These are phyloP conservation scores for Parasteatoda tepidariorum DNA, from an alignment of 1,140 invertebrate genomes.

Conservation along the genomic window DNA sequence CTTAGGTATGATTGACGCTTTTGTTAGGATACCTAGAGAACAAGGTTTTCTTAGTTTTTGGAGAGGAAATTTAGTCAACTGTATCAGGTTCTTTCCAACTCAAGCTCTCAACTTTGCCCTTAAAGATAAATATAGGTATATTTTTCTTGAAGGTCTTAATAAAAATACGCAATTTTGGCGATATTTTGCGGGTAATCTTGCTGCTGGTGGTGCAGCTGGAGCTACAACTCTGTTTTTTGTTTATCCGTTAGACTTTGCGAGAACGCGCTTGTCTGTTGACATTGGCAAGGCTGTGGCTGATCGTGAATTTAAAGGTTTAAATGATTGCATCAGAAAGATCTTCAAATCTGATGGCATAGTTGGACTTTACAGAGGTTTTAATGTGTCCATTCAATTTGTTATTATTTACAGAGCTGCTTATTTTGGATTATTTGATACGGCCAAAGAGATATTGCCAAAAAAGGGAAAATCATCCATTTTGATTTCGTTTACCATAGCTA, in stretches of 20 bases:
- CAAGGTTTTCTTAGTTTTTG: constrained; percentile 90
- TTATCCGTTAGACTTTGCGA: constrained; percentile 93
- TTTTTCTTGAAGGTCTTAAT: constrained; percentile 85
- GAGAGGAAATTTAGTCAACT: constrained; percentile 95
- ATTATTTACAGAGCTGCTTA: constrained; percentile 81
- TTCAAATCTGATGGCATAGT: constrained; percentile 86
- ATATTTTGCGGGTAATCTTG: constrained; percentile 88
- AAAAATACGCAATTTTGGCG: constrained; percentile 89
- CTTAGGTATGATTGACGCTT: constrained; percentile 85
- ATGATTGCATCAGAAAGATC: constrained; percentile 88
- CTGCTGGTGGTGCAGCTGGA: constrained; percentile 93
- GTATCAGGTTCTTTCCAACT: constrained; percentile 93
- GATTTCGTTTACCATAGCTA: constrained; percentile 87
- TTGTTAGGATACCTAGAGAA: constrained; percentile 87
- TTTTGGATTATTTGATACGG: constrained; percentile 96
- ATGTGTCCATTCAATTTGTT: constrained; percentile 87
- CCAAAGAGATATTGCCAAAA: constrained; percentile 86
- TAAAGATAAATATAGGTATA: constrained; percentile 77
- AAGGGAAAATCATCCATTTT: constrained; percentile 85
- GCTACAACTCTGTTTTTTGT: constrained; percentile 94
- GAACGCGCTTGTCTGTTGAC: constrained; percentile 90
- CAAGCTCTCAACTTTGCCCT: constrained; percentile 97
- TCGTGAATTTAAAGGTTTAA: constrained; percentile 88
- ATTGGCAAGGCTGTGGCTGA: constrained; percentile 82
- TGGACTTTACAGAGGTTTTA: constrained; percentile 93